Base-by-base conservation (phyloP, 2,113 vertebrate species). In the Spheniscus mendiculus region DNA sequence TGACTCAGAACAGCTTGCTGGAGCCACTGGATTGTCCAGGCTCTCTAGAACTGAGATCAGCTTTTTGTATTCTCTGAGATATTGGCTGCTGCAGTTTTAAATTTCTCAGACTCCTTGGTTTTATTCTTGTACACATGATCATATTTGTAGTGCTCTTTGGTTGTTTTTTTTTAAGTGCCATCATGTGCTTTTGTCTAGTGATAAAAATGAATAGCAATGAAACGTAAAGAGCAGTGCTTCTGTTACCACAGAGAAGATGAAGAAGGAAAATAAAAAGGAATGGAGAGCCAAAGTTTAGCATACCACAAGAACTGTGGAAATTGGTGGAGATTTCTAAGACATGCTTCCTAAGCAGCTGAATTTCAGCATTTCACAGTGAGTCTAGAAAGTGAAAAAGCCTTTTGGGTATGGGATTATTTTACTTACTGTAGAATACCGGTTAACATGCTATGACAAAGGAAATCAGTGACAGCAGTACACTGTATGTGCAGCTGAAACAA, bases 1-100 rank as follows among this genome's bases (percentile, higher is more conserved):
- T 89, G 80, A 89, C 83, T 95, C 86, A 96, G 55, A 96, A 89
- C 20, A 89, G 45, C 26, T 83, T 91, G 55, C 55, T 70, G 45
- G 36, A 94, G 83, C 45, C 70, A 90, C 38, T 70, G 65, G 55
- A 22, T 71, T 83, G 59, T 66, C 59, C 79, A 83, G 40, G 42
- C 32, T 73, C n/a, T 50, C 49, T 83, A 53, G 40, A 89, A 80
- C 6, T 7, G 6, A 73, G 55, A 92, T 34, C 26, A 40, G 32
- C 59, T 89, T 92, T 86, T 58, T 58, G 13, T 61, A 52, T 19
- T 47, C 15, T 85, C 11, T 63, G 76, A 52, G 21, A 69, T 83
- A 83, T 1, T 52, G 27, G 6, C 18, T 45, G 19, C 16, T 56
- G 40, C 14, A 88, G 17, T 55, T 92, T 61, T n/a, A 30, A 73